Evolutionary conservation across 1,140 invertebrate genomes (phyloP).

Genomic region (Ylistrum balloti): DNA sequence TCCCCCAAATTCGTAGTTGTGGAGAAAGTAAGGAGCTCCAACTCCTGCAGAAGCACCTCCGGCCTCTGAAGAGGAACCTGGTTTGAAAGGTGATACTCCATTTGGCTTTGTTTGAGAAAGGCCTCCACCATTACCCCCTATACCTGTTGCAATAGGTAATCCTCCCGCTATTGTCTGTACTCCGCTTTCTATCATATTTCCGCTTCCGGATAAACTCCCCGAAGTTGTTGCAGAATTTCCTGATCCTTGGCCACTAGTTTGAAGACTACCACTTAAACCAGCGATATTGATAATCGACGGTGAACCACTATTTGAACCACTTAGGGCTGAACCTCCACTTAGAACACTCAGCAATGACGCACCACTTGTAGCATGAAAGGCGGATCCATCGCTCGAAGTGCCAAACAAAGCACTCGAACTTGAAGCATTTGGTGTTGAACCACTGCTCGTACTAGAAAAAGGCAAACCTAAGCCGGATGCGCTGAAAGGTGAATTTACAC

Average conservation of each 20-base stretch:
- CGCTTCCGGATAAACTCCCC: background rate
- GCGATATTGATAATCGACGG: background rate
- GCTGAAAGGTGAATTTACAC: background rate
- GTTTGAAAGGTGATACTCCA: background rate
- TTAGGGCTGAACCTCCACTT: background rate
- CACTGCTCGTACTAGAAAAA: background rate
- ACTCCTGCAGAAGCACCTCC: background rate
- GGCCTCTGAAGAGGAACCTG: background rate
- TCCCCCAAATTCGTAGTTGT: background rate
- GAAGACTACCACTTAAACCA: background rate
- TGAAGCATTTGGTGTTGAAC: slow-evolving; percentile 5
- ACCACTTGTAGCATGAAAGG: background rate
- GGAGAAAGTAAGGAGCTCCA: background rate
- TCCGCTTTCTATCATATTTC: too few relatives aligned
- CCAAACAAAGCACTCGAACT: background rate
- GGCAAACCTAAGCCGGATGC: background rate
- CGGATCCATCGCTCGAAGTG: background rate
- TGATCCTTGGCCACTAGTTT: background rate
- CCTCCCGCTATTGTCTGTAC: background rate
- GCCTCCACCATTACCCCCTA: background rate
- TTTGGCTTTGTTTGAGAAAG: background rate
- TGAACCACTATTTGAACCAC: background rate
- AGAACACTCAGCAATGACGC: background rate
- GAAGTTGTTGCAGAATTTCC: background rate
- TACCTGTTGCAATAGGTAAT: background rate